Evolutionary conservation across 2,797 vertebrate genomes (phyloP).

Genomic region (Synanceia verrucosa): DNA sequence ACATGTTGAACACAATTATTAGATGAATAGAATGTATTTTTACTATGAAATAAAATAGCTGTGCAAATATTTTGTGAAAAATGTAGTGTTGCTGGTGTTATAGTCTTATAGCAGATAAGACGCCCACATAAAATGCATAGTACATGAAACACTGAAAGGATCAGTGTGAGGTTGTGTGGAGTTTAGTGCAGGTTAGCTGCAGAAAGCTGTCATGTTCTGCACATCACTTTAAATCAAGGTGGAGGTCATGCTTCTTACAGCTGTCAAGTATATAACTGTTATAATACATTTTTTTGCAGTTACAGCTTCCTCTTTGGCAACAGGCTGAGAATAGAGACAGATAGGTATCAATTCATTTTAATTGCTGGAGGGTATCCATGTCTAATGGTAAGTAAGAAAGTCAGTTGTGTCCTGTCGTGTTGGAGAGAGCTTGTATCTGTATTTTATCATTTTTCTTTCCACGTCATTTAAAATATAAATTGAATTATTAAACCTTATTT

Average conservation of each 20-base stretch:
- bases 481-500: no score
- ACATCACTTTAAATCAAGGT: background rate
- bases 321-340: background rate
- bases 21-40: no score
- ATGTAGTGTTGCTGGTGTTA: no score
- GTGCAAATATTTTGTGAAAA: no score
- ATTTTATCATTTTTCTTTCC: no score
- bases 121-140: background rate
- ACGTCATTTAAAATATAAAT: no score
- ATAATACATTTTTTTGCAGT: background rate
- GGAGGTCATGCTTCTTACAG: background rate
- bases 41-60: no score
- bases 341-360: background rate
- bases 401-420: background rate
- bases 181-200: conserved; percentile 15
- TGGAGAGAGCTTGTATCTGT: background rate
- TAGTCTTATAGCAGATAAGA: conserved; percentile 19
- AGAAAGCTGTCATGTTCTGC: background rate
- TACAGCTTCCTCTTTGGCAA: background rate
- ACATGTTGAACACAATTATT: no score
- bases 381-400: no score
- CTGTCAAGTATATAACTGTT: background rate
- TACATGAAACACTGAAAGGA: background rate
- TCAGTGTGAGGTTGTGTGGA: background rate
- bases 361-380: background rate